Conservation (phyloP, 2,888 invertebrate species). For the Latheticus oryzae region DNA sequence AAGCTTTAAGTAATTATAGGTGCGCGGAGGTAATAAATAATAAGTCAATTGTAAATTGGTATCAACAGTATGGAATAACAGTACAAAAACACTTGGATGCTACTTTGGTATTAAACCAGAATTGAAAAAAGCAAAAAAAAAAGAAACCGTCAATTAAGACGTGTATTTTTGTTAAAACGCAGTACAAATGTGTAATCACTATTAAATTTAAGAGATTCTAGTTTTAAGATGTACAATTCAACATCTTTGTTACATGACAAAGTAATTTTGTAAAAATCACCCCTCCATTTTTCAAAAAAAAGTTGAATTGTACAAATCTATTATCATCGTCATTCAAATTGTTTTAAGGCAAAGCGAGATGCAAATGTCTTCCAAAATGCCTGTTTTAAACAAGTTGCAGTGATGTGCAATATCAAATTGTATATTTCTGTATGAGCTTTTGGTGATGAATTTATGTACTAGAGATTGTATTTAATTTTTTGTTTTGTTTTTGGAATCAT, state of each 20-base stretch:
- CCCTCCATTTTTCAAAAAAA: slow-evolving; percentile 9
- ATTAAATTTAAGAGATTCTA: slow-evolving; percentile 42
- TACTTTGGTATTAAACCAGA: slow-evolving; percentile 53
- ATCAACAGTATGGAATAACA: slow-evolving; percentile 32
- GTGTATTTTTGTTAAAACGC: slow-evolving; percentile 64
- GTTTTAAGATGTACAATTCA: slow-evolving; percentile 32
- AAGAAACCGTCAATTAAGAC: slow-evolving; percentile 58
- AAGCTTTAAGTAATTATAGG: slow-evolving; percentile 33
- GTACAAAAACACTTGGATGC: slow-evolving; percentile 50
- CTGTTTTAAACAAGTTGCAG: slow-evolving; percentile 50
- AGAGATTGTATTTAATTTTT: slow-evolving; percentile 38
- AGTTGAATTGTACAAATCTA: slow-evolving; percentile 44
- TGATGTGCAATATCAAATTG: slow-evolving; percentile 55
- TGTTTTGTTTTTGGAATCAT: slow-evolving; percentile 40
- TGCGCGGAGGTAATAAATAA: slow-evolving; percentile 6
- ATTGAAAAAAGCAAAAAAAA: slow-evolving; percentile 50
- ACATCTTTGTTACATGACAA: slow-evolving; percentile 19
- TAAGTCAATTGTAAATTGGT: slow-evolving; percentile 34
- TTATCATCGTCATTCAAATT: slow-evolving; percentile 49
- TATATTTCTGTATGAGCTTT: slow-evolving; percentile 39
- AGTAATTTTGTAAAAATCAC: slow-evolving; percentile 22
- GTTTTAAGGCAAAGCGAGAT: slow-evolving; percentile 41
- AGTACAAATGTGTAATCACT: slow-evolving; percentile 62
- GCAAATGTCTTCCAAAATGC: slow-evolving; percentile 45
- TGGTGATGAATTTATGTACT: slow-evolving; percentile 37